Conservation (phyloP, 2,113 vertebrate genomes). For the Hassar affinis region DNA sequence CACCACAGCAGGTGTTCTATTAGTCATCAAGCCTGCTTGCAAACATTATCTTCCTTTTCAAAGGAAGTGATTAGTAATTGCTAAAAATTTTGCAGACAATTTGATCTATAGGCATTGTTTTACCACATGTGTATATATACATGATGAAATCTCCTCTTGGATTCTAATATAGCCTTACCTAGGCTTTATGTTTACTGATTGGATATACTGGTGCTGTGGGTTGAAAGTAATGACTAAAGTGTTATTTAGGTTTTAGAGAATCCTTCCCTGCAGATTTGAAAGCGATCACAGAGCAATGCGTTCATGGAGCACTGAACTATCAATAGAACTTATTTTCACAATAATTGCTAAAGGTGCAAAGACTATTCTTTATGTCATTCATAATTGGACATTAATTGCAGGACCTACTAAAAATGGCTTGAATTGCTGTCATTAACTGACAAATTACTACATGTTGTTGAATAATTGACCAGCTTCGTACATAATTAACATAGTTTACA, state of each 20-base stretch:
- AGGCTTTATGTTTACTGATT: not conserved
- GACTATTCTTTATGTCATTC: not conserved
- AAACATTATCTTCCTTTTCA: not conserved
- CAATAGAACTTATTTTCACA: not conserved
- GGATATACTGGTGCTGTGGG: not conserved
- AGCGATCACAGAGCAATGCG: not conserved
- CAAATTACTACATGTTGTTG: not conserved
- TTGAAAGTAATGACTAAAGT: not conserved
- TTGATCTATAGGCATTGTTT: not conserved
- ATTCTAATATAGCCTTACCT: no score
- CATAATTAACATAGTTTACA: not conserved
- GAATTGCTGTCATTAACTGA: not conserved
- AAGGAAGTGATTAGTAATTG: no score
- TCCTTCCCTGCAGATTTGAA: no score
- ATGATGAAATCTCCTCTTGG: not conserved
- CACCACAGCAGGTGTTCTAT: not conserved
- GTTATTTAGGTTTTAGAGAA: not conserved
- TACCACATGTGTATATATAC: not conserved
- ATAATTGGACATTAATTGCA: not conserved
- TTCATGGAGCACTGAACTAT: not conserved
- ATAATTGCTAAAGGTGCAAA: not conserved
- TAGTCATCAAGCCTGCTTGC: not conserved
- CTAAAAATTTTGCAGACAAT: not conserved
- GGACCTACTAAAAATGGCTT: not conserved
- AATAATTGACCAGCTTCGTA: not conserved